phyloP scores from a whole-genome alignment of 2,113 vertebrate species.

The Tapirus terrestris region DNA sequence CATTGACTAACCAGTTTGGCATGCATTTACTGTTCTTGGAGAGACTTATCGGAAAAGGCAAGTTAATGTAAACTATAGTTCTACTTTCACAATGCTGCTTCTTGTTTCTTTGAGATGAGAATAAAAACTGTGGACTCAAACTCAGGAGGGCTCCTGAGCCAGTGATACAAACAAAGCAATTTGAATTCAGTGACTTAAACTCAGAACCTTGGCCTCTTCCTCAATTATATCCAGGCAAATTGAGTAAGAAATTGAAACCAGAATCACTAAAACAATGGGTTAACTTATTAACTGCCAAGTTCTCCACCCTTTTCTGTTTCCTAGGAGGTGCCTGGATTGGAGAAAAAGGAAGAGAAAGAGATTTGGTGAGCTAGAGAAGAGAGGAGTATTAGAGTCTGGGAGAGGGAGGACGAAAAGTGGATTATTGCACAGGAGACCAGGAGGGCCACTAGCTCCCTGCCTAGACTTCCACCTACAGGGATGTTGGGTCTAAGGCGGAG shows the following conservation, averaged over 20 bases:
- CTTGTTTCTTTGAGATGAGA: not conserved
- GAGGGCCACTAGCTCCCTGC: not conserved
- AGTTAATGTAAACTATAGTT: not conserved
- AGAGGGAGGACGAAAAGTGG: not conserved
- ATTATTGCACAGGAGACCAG: not conserved
- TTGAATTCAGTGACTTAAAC: not conserved
- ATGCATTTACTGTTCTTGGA: not conserved
- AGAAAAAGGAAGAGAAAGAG: constrained; percentile 20
- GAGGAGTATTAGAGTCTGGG: not conserved
- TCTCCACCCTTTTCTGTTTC: not conserved
- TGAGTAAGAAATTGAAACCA: not conserved
- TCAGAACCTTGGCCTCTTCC: not conserved
- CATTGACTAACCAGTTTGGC: not conserved
- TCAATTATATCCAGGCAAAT: not conserved
- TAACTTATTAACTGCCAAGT: not conserved
- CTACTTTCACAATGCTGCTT: constrained; percentile 47
- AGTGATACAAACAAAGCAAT: not conserved
- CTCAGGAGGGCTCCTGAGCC: not conserved
- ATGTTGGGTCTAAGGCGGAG: not conserved
- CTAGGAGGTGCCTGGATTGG: not conserved
- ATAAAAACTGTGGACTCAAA: not conserved
- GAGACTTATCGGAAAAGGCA: constrained; percentile 59
- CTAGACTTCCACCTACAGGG: not conserved
- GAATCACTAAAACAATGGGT: not conserved
- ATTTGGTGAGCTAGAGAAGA: not conserved